phyloP scores from a whole-genome alignment of 2,797 vertebrate genomes.

The Siniperca scherzeri region DNA sequence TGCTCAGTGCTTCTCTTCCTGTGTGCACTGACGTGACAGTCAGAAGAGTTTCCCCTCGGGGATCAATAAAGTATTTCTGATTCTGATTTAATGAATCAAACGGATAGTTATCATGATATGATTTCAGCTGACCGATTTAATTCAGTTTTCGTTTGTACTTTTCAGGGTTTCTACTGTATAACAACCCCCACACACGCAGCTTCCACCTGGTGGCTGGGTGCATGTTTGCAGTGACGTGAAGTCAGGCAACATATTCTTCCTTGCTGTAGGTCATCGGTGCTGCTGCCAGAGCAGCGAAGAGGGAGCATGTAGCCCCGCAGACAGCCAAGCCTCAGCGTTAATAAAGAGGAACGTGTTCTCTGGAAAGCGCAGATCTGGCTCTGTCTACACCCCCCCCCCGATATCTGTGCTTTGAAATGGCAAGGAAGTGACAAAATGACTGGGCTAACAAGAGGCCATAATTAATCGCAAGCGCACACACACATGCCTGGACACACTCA shows the following conservation, averaged over 20 bases:
- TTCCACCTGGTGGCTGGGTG: conserved; percentile 65
- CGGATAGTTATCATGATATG: not conserved
- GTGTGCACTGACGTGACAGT: too few species aligned
- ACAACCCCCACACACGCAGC: conserved; percentile 19
- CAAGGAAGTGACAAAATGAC: conserved; percentile 78
- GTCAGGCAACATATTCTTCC: conserved; percentile 56
- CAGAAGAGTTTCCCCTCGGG: too few species aligned
- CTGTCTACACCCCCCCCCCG: conserved; percentile 50
- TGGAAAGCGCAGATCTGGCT: conserved; percentile 73
- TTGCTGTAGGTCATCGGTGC: conserved; percentile 58
- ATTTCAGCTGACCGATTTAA: conserved; percentile 5
- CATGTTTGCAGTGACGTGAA: conserved; percentile 47
- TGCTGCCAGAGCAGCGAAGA: conserved; percentile 53
- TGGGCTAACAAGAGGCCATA: conserved; percentile 85
- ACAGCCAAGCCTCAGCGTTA: conserved; percentile 59
- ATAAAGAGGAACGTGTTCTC: conserved; percentile 66
- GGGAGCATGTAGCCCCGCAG: conserved; percentile 43
- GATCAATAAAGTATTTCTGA: too few species aligned
- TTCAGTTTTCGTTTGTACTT: conserved; percentile 5
- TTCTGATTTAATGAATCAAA: not conserved
- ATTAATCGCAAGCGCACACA: conserved; percentile 76
- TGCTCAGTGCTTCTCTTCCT: too few species aligned
- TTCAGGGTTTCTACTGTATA: not conserved
- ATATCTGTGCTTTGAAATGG: conserved; percentile 79
- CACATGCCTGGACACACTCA: conserved; percentile 40